Evolutionary conservation across 2,113 vertebrate species (phyloP).

Genomic region (Lipophrys pholis): DNA sequence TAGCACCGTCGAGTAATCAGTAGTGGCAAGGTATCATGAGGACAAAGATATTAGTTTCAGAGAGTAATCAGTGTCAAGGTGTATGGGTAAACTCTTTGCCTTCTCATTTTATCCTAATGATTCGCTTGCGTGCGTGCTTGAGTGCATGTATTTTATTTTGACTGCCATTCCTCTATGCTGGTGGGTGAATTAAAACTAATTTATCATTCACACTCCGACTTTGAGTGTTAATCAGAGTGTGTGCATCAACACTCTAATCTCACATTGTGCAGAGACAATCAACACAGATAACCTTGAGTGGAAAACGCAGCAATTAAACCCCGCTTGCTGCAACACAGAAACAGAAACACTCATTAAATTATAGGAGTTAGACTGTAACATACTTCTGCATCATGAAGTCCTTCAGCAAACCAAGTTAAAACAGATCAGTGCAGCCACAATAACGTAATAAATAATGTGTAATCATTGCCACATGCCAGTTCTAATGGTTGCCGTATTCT

Average conservation of each 20-base stretch:
- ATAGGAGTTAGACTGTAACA: conserved; percentile 3
- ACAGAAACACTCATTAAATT: conserved; percentile 40
- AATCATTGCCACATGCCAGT: neutral
- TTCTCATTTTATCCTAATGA: conserved; percentile 65
- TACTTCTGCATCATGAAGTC: neutral
- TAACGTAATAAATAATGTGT: neutral
- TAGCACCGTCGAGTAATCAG: conserved; percentile 33
- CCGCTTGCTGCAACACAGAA: conserved; percentile 8
- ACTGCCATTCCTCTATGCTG: conserved; percentile 50
- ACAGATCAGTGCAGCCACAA: neutral
- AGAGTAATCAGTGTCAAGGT: conserved; percentile 66
- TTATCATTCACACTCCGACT: conserved; percentile 56
- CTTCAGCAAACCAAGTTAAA: neutral
- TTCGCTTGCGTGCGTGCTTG: conserved; percentile 50
- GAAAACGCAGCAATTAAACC: conserved; percentile 48
- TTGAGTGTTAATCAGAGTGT: conserved; percentile 61
- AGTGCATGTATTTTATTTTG: conserved; percentile 33
- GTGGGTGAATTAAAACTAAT: conserved; percentile 69
- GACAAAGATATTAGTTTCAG: conserved; percentile 58
- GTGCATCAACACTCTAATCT: conserved; percentile 36
- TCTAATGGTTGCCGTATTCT: conserved; percentile 12
- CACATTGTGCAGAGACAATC: conserved; percentile 8
- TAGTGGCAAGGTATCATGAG: conserved; percentile 33
- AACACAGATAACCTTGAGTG: conserved; percentile 26
- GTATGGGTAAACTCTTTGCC: conserved; percentile 68